phyloP scores from a whole-genome alignment of 2,113 vertebrate genomes.

The Monarcha castaneiventris region DNA sequence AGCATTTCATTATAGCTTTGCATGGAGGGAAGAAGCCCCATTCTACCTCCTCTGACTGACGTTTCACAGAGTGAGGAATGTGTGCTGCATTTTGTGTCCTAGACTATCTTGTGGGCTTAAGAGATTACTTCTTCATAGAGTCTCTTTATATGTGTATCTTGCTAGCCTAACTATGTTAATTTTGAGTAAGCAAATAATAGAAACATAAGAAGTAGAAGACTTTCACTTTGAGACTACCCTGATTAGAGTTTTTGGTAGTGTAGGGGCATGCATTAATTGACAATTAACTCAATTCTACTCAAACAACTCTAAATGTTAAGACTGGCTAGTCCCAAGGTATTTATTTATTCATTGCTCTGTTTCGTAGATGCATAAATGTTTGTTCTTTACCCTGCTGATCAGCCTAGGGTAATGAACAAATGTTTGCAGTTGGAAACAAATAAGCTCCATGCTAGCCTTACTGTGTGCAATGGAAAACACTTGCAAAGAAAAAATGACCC shows the following conservation, averaged over 20 bases:
- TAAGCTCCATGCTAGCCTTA: background rate
- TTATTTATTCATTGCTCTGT: background rate
- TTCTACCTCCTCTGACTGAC: background rate
- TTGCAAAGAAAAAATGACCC: background rate
- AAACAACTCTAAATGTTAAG: slow-evolving; percentile 26
- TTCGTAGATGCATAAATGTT: slow-evolving; percentile 20
- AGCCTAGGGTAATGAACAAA: slow-evolving; percentile 17
- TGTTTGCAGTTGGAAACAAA: slow-evolving; percentile 23
- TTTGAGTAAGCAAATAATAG: background rate
- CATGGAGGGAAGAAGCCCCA: rapidly evolving
- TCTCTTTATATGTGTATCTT: background rate
- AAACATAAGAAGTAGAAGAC: background rate
- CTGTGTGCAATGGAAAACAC: background rate
- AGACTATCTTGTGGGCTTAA: background rate
- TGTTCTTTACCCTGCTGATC: slow-evolving; percentile 21
- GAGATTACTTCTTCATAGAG: background rate
- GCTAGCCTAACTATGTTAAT: background rate
- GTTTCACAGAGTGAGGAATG: background rate
- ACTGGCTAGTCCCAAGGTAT: background rate
- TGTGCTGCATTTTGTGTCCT: background rate
- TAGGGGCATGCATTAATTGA: background rate
- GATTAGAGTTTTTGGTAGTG: background rate
- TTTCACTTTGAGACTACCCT: background rate
- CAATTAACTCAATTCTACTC: background rate
- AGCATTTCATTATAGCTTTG: background rate